Evolutionary conservation across 1,140 invertebrate genomes (phyloP).

Genomic region (Trinorchestia longiramus): DNA sequence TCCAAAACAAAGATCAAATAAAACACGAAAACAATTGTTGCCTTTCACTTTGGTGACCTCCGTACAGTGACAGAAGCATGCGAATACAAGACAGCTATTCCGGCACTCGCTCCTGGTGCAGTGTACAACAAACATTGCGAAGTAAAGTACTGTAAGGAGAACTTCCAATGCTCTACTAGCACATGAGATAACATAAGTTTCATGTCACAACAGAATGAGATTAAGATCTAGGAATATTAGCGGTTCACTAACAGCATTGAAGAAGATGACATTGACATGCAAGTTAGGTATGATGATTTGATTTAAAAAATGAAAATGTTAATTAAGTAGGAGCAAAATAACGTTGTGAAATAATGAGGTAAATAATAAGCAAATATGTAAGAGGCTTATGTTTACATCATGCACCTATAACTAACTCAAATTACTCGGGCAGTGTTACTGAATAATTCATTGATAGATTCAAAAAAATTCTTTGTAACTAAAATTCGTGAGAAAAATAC

Average conservation of each 20-base stretch:
- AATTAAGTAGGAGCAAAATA: neutral
- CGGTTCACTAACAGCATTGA: neutral
- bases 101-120: neutral
- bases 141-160: neutral
- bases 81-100: neutral
- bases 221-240: neutral
- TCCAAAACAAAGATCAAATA: neutral
- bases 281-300: neutral
- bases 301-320: neutral
- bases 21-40: neutral
- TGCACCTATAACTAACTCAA: neutral
- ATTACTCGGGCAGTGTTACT: neutral
- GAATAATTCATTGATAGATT: neutral
- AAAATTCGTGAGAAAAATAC: neutral
- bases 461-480: neutral
- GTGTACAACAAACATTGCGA: neutral
- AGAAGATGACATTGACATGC: neutral
- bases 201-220: neutral
- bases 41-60: constrained; percentile 6
- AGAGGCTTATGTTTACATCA: neutral
- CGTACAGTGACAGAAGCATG: neutral
- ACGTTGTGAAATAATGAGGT: neutral
- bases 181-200: neutral
- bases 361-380: neutral
- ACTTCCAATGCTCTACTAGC: neutral